These are phyloP conservation scores for Coryphaenoides rupestris DNA, from an alignment of 2,113 vertebrate species.

Conservation along the genomic window DNA sequence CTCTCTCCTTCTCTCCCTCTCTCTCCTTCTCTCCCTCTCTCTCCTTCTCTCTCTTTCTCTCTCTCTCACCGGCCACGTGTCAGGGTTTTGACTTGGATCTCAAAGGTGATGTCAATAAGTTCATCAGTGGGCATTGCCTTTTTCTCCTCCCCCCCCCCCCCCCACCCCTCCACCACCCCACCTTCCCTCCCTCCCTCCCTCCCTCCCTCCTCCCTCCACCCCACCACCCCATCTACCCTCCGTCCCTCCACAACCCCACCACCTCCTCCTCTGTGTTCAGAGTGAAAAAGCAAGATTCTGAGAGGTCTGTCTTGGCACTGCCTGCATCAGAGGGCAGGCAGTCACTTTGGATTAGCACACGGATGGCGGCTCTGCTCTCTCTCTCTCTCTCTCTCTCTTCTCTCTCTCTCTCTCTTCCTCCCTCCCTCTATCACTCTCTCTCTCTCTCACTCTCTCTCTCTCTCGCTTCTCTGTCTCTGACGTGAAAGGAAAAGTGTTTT, in stretches of 20 bases:
- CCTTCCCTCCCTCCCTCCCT: too few relatives aligned
- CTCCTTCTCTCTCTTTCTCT: slow-evolving; percentile 34
- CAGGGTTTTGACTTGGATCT: slow-evolving; percentile 50
- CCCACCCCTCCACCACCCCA: slow-evolving; percentile 37
- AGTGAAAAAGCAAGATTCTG: slow-evolving; percentile 58
- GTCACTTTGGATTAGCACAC: slow-evolving; percentile 71
- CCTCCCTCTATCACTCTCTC: too few relatives aligned
- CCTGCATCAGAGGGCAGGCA: slow-evolving; percentile 62
- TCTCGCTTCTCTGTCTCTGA: neutral
- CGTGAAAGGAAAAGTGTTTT: neutral
- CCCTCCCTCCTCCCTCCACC: too few relatives aligned
- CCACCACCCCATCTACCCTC: too few relatives aligned
- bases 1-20: neutral
- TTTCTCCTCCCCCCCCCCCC: slow-evolving; percentile 53
- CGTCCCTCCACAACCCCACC: slow-evolving; percentile 44
- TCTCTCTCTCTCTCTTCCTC: too few relatives aligned
- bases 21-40: neutral
- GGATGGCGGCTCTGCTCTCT: slow-evolving; percentile 63
- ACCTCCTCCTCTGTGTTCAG: slow-evolving; percentile 22
- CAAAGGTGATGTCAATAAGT: slow-evolving; percentile 66
- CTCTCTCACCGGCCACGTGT: slow-evolving; percentile 46
- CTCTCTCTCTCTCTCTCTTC: too few relatives aligned
- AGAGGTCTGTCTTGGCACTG: slow-evolving; percentile 60
- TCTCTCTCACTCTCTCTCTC: too few relatives aligned
- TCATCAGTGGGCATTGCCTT: slow-evolving; percentile 55